Evolutionary conservation across 1,140 invertebrate genomes (phyloP).

Genomic region (Drosophila parabipectinata): DNA sequence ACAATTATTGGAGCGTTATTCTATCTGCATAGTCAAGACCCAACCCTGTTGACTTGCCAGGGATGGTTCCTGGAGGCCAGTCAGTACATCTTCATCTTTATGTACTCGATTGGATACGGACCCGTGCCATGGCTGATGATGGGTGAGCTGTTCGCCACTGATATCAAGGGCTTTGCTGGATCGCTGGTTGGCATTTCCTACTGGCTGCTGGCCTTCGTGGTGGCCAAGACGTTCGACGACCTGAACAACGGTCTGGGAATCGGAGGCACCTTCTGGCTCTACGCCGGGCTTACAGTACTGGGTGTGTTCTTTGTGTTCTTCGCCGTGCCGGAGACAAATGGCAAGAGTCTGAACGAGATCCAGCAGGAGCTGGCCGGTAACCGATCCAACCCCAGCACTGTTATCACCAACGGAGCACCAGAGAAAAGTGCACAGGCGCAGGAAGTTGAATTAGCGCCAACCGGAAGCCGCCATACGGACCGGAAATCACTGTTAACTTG

Average conservation of each 20-base stretch:
- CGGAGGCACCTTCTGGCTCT: conserved; percentile 91
- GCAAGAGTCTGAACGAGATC: conserved; percentile 93
- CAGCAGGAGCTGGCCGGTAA: conserved; percentile 86
- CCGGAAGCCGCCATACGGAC: conserved; percentile 22
- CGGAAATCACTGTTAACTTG: conserved; percentile 59
- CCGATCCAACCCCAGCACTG: conserved; percentile 5
- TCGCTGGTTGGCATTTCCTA: conserved; percentile 90
- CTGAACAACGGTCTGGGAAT: conserved; percentile 86
- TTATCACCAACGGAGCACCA: conserved; percentile 13
- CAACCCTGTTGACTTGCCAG: conserved; percentile 85
- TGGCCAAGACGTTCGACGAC: conserved; percentile 91
- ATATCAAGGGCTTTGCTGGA: conserved; percentile 90
- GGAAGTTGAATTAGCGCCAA: conserved; percentile 2
- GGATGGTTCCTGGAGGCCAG: conserved; percentile 90
- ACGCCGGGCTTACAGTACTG: conserved; percentile 88
- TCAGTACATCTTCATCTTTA: conserved; percentile 90
- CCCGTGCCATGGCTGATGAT: conserved; percentile 93
- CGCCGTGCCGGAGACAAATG: conserved; percentile 95
- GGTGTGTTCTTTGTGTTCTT: conserved; percentile 91
- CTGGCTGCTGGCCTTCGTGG: conserved; percentile 92
- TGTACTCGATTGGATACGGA: conserved; percentile 91
- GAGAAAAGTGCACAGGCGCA: conserved; percentile 26
- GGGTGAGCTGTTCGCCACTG: conserved; percentile 89
- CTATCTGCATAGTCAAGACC: conserved; percentile 85
- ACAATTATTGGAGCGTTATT: conserved; percentile 88